Evolutionary conservation across 2,113 vertebrate species (phyloP).

Genomic region (Natator depressus): DNA sequence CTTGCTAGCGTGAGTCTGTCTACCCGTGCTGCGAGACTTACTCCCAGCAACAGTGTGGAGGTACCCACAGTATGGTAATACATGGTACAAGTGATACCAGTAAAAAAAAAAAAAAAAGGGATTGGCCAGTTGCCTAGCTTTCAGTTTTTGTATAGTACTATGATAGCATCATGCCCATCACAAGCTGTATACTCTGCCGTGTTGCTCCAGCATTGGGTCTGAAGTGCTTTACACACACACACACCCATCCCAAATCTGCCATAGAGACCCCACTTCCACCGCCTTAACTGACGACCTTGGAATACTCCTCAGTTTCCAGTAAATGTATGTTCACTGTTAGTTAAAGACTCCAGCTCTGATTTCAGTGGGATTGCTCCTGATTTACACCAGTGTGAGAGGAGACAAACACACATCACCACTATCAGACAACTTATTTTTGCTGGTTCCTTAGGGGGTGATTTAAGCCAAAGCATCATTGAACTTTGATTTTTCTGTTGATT

Average conservation of each 20-base stretch:
- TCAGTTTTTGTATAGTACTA: not conserved
- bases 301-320: not conserved
- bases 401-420: not conserved
- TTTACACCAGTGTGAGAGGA: not conserved
- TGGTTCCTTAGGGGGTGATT: not conserved
- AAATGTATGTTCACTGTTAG: not conserved
- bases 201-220: not conserved
- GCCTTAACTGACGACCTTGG: not conserved
- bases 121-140: slow-evolving; percentile 25
- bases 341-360: not conserved
- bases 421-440: not conserved
- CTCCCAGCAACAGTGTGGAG: not conserved
- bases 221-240: not conserved
- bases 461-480: slow-evolving; percentile 24
- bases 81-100: not conserved
- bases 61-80: not conserved
- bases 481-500: not conserved
- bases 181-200: not conserved
- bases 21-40: not conserved
- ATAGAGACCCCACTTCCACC: slow-evolving; percentile 30
- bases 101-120: slow-evolving; percentile 22
- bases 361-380: not conserved
- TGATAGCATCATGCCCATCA: not conserved
- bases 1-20: not conserved
- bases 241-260: not conserved